Evolutionary conservation across 2,113 vertebrate species (phyloP).

Genomic region (Parus major): DNA sequence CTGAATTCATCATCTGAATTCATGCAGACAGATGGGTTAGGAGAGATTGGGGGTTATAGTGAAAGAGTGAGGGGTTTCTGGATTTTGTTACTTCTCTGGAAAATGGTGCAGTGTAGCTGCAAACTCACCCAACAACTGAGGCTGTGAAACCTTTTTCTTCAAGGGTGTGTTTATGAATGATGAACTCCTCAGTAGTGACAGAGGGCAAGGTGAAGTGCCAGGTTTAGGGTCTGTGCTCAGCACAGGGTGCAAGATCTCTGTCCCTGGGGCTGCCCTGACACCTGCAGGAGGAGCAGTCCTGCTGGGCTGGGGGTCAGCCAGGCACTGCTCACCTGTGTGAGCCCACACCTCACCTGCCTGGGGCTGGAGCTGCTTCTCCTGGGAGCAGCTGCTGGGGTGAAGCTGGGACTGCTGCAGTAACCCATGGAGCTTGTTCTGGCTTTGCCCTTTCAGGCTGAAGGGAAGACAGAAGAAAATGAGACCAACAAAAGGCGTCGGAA

Average conservation of each 20-base stretch:
- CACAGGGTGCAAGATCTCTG: rapidly evolving
- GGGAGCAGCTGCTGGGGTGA: neutral
- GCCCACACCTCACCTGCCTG: neutral
- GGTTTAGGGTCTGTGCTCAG: neutral
- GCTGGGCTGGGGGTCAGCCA: neutral
- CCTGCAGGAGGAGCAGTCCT: rapidly evolving
- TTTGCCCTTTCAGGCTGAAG: conserved; percentile 79
- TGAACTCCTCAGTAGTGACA: neutral
- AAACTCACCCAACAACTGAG: neutral
- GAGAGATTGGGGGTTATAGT: neutral
- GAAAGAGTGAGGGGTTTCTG: neutral
- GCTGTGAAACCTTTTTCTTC: neutral
- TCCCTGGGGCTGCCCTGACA: too few species aligned
- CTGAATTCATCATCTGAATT: neutral
- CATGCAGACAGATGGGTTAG: neutral
- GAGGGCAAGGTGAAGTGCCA: neutral
- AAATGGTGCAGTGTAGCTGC: neutral
- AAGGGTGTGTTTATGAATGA: neutral
- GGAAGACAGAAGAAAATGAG: conserved; percentile 82
- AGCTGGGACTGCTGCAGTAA: neutral
- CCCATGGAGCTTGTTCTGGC: neutral
- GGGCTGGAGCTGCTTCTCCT: neutral
- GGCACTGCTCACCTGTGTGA: neutral
- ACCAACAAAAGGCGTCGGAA: conserved; percentile 88
- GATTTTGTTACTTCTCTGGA: neutral